A percentile compares a stretch with the other conserved stretches of the same genome.
Conservation (phyloP, 2,888 invertebrate species). For the Torymus auratus region DNA sequence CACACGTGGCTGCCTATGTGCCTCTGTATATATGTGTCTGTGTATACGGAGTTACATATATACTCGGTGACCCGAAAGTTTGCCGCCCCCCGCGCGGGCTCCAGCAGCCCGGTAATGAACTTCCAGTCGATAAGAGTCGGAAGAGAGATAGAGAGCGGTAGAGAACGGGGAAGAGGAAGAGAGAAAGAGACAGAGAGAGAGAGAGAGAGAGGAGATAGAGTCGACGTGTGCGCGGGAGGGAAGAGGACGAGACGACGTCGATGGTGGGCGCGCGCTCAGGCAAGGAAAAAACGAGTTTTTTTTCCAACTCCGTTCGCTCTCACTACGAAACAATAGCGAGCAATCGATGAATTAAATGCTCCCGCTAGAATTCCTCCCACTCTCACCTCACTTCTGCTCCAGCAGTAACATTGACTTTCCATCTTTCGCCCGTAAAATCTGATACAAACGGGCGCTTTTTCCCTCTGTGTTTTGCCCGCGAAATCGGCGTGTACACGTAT, state of each 20-base stretch:
- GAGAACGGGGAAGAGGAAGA: too few relatives aligned
- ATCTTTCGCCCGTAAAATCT: constrained; percentile 29
- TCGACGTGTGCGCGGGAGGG: background rate
- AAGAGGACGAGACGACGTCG: background rate
- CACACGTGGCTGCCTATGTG: background rate
- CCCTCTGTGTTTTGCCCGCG: background rate
- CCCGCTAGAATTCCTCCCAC: background rate
- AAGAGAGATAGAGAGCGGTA: constrained; percentile 36
- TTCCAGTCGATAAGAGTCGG: constrained; percentile 57
- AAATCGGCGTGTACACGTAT: background rate
- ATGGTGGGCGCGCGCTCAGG: background rate
- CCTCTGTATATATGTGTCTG: background rate
- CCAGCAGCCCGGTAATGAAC: constrained; percentile 48
- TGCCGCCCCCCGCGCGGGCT: constrained; percentile 5
- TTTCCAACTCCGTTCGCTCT: constrained; percentile 1
- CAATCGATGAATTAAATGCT: constrained; percentile 55
- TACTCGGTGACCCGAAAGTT: constrained; percentile 53
- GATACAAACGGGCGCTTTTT: constrained; percentile 5
- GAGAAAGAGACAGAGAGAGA: background rate
- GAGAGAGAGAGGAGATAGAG: background rate
- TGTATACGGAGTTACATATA: background rate
- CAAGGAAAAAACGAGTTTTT: constrained; percentile 22
- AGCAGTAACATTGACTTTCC: constrained; percentile 19
- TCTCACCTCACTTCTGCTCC: background rate
- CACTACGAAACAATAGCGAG: constrained; percentile 48